Evolutionary conservation across 2,113 vertebrate species (phyloP), one percentile per base, ranked within the genome.

Genomic region (Rhinogobius similis): DNA sequence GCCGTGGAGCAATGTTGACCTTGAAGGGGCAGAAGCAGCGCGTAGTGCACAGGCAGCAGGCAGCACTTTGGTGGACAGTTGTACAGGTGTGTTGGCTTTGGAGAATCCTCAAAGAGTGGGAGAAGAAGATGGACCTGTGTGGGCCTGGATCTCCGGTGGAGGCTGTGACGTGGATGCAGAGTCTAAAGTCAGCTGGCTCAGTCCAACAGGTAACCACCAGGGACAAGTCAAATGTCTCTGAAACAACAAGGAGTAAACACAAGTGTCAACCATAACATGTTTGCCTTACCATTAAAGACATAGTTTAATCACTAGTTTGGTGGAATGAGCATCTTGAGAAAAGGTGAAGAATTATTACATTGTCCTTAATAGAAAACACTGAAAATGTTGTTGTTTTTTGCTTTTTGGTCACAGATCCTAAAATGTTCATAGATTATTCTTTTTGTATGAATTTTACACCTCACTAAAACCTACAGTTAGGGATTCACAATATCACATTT

Each of bases 81-180:
- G 92, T 0, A 41, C 89, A 0, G 93, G 93, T 10, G 83, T 93
- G 0, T 84, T 93, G 70, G 95, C 92, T 43, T 78, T 94, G n/a
- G 95, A 95, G 24, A 93, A 94, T 1, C 84, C 87, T 1, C 94
- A 89, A 0, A 86, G 86, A 2, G 65, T 85, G 0, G 94, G 94
- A 0, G 93, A 95, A 32, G 95, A 93, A 70, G 91, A 93, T 2
- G 82, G 77, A 4, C 94, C 94, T 0, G 87, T 95, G 52, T 99
- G 98, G 98, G 87, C 94, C 72, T 98, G 96, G 97, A 94, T 98
- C 67, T 95, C 94, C 0, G 96, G 95, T 7, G 95, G 95, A 38
- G 94, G 94, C 83, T 99, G 97, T 2, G 87, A 94, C 0, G 92
- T 98, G 5, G 94, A 96, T n/a, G 82, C 92, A 0, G 86, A 83